Percentiles rank a stretch among this genome's conserved stretches.
These are phyloP conservation scores for Epicauta chinensis DNA, from an alignment of 1,140 invertebrate species.

Conservation along the genomic window DNA sequence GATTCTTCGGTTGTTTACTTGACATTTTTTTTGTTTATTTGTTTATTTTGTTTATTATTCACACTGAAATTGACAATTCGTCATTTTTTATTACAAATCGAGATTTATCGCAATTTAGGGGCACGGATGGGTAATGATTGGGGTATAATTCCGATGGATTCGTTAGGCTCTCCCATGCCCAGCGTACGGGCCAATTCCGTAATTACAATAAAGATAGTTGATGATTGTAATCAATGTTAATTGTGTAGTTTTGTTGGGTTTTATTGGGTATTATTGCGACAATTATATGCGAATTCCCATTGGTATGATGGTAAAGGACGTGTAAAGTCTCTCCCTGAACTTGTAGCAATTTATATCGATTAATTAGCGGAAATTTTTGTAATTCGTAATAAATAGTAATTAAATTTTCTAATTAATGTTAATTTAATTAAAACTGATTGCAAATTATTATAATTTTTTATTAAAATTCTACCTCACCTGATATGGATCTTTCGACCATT, in stretches of 20 bases:
- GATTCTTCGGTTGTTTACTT: constrained; percentile 18
- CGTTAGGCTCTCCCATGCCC: too few species aligned
- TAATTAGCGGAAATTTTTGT: background rate
- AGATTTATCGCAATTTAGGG: too few species aligned
- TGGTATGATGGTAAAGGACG: constrained; percentile 12
- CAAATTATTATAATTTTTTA: background rate
- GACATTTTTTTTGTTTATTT: constrained; percentile 12
- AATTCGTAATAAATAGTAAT: background rate
- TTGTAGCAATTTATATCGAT: background rate
- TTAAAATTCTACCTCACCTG: constrained; percentile 6
- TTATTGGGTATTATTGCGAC: too few species aligned
- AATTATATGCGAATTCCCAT: background rate
- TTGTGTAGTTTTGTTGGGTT: too few species aligned
- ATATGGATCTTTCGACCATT: constrained; percentile 6
- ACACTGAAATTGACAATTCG: too few species aligned
- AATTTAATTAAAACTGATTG: background rate
- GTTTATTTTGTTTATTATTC: background rate
- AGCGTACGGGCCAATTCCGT: too few species aligned
- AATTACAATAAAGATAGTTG: too few species aligned
- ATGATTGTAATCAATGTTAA: too few species aligned
- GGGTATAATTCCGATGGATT: too few species aligned
- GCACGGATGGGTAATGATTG: too few species aligned
- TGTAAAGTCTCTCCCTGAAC: constrained; percentile 25
- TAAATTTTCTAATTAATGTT: background rate
- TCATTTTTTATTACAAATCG: too few species aligned